Evolutionary conservation across 2,888 invertebrate genomes (phyloP), one percentile per base, ranked within the genome.

Genomic region (Polyommatus iphigenia): DNA sequence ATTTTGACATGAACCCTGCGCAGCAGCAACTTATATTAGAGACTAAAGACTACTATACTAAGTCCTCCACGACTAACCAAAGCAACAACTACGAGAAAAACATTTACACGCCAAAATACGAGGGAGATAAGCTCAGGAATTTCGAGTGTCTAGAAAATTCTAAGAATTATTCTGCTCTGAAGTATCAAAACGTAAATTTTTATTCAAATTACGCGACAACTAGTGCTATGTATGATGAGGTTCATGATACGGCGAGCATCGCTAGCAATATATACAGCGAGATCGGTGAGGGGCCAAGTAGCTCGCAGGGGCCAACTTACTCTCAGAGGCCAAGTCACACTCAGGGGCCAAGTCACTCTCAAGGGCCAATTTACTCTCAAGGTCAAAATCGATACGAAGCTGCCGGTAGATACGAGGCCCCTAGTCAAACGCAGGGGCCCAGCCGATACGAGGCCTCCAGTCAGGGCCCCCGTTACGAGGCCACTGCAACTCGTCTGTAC

Each of bases 1-100:
- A 89, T 76, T 91, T 87, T 79, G 91, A 93, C 6, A 85, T 87
- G 15, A 89, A 87, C 78, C 87, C 90, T 0, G 85, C 84, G 0
- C 90, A 92, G 79, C 89, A 90, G 54, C 91, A 91, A 78, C 91
- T 91, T 77, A 84, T 93, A 79, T 78, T 93, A 59, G 93, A 94
- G 83, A 91, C 92, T 0, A 90, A 91, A 79, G 94, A 93, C 82
- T 93, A 91, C 78, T 94, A 94, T 82, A 91, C 90, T 0, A 94
- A 94, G 81, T 83, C 89, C 5, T 92, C 93, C 1, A 90, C 90
- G 6, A 88, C 91, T 41, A 83, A 85, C 0, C 86, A 84, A 75
- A 82, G 85, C 2, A 85, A 82, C 36, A 90, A 87, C 81, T 94
- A 94, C 85, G 90, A 91, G 78, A 94, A 93, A 81, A 94, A 94